phyloP scores from a whole-genome alignment of 2,113 vertebrate genomes.

The Chelonoidis abingdonii region DNA sequence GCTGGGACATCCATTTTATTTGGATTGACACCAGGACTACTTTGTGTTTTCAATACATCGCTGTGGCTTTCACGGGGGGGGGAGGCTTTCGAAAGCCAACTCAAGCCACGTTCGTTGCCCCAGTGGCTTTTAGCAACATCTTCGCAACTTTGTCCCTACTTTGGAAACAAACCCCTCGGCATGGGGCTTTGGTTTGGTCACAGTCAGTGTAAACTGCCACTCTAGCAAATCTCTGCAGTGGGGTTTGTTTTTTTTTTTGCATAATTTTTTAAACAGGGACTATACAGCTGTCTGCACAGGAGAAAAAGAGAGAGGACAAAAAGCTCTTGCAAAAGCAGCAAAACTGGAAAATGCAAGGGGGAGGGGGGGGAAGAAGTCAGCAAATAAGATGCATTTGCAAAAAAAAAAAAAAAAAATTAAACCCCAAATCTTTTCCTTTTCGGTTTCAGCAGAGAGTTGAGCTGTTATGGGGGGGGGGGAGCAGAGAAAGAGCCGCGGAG shows the following conservation, averaged over 20 bases:
- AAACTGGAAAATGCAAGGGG: neutral
- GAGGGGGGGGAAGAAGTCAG: neutral
- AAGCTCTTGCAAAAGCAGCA: neutral
- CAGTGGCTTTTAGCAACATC: neutral
- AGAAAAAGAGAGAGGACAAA: neutral
- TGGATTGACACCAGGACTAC: neutral
- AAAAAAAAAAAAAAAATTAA: too few relatives aligned
- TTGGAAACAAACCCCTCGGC: neutral
- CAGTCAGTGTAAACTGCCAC: neutral
- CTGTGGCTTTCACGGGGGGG: neutral
- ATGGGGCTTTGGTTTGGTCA: neutral
- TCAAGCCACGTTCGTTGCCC: neutral
- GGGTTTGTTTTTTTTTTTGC: neutral
- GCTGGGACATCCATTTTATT: slow-evolving; percentile 6
- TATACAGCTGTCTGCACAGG: neutral
- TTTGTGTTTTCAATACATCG: neutral
- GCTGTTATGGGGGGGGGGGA: too few relatives aligned
- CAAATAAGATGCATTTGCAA: neutral
- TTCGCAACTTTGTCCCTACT: neutral
- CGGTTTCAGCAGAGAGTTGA: neutral
- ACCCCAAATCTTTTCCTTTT: neutral
- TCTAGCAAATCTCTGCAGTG: neutral
- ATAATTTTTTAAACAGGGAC: neutral
- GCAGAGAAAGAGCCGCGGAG: neutral
- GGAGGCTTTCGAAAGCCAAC: neutral